Conservation (phyloP, 1,140 invertebrate species). For the Achatina immaculata region DNA sequence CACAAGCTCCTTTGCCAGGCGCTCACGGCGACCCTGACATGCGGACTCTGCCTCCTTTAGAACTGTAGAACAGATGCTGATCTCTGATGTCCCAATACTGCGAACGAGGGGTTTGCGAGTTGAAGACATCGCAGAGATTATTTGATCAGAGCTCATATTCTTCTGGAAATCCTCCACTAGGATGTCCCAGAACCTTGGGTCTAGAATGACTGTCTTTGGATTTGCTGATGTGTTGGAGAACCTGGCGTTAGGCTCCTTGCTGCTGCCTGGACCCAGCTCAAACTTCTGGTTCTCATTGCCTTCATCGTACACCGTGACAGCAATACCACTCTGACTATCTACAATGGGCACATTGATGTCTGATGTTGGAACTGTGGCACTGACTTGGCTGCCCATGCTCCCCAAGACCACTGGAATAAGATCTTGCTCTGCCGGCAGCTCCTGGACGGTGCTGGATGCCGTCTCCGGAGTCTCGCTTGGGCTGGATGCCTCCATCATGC, state of each 20-base stretch:
- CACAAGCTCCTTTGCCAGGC: constrained; percentile 45
- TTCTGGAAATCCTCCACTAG: constrained; percentile 48
- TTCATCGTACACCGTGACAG: constrained; percentile 44
- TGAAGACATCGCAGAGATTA: constrained; percentile 42
- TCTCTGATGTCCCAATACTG: constrained; percentile 44
- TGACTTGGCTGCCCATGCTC: not conserved
- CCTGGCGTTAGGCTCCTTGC: constrained; percentile 40
- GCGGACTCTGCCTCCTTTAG: constrained; percentile 45
- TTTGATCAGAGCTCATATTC: constrained; percentile 46
- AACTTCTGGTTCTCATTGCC: constrained; percentile 39
- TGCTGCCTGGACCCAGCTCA: constrained; percentile 44
- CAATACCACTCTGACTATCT: constrained; percentile 44
- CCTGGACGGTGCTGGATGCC: constrained; percentile 40
- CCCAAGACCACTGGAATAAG: constrained; percentile 26
- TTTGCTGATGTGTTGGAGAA: constrained; percentile 42
- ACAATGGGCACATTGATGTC: constrained; percentile 37
- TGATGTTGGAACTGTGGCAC: not conserved
- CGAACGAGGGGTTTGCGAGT: constrained; percentile 40
- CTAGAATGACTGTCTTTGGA: constrained; percentile 45
- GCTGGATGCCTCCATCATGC: constrained; percentile 33
- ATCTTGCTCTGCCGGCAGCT: constrained; percentile 39
- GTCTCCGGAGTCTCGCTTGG: constrained; percentile 37
- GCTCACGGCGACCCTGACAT: constrained; percentile 43
- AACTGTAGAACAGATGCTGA: constrained; percentile 45
- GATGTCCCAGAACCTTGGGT: constrained; percentile 47